A percentile compares a stretch with the other conserved stretches of the same genome.
Evolutionary conservation across 2,113 vertebrate species (phyloP).

Genomic region (Notarius lentiginosus): DNA sequence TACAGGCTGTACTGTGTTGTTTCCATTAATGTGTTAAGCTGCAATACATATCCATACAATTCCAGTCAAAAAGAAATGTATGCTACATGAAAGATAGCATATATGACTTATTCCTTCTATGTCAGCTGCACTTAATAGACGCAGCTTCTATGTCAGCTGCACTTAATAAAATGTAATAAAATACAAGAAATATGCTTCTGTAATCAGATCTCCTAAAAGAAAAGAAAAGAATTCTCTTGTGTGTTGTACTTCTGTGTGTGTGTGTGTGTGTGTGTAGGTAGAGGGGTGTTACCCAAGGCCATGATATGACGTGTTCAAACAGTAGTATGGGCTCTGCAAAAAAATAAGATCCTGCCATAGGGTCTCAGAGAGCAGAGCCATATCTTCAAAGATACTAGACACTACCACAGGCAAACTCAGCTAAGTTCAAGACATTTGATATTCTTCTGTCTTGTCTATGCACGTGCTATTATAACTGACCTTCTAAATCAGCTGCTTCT

Average conservation of each 20-base stretch:
- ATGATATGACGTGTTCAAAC: slow-evolving; percentile 80
- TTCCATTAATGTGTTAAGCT: not conserved
- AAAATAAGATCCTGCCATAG: slow-evolving; percentile 79
- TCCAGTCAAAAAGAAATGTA: not conserved
- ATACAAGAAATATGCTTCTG: not conserved
- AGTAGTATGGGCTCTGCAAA: slow-evolving; percentile 80
- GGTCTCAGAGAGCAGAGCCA: slow-evolving; percentile 75
- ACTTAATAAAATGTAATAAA: not conserved
- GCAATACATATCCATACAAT: not conserved
- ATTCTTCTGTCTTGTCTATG: slow-evolving; percentile 48
- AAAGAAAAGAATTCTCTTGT: not conserved
- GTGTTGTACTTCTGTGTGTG: not conserved
- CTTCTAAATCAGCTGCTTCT: slow-evolving; percentile 9
- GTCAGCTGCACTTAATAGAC: not conserved
- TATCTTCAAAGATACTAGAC: slow-evolving; percentile 82
- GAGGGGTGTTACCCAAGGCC: slow-evolving; percentile 35
- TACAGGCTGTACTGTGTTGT: not conserved
- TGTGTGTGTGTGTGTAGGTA: not conserved
- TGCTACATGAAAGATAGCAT: not conserved
- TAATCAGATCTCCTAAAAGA: not conserved
- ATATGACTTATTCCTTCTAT: not conserved
- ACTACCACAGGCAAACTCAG: slow-evolving; percentile 86
- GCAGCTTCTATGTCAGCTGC: not conserved
- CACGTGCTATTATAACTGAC: slow-evolving; percentile 12
- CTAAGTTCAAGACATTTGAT: slow-evolving; percentile 83